Evolutionary conservation across 2,888 invertebrate species (phyloP).

Genomic region (Lycocerus yunnanus): DNA sequence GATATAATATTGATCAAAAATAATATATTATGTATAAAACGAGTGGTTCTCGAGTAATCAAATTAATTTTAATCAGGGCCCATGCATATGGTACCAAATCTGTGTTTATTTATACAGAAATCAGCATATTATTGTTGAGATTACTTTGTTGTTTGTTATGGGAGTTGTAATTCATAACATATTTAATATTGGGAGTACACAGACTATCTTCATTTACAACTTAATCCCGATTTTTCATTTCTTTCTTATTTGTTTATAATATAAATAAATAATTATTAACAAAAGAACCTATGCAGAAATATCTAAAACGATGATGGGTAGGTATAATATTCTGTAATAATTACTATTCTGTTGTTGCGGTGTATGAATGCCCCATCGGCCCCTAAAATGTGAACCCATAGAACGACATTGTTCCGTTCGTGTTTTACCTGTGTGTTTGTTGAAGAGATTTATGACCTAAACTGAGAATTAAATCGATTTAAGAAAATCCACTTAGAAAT

Average conservation of each 20-base stretch:
- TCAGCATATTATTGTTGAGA: background rate
- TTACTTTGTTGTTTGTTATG: background rate
- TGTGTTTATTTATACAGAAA: background rate
- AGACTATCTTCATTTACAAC: background rate
- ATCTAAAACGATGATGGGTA: background rate
- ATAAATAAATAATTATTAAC: background rate
- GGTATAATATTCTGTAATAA: background rate
- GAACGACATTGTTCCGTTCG: background rate
- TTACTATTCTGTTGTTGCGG: background rate
- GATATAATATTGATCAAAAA: background rate
- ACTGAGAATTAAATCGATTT: background rate
- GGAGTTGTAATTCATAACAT: background rate
- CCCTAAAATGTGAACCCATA: background rate
- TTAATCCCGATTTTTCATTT: background rate
- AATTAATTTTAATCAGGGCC: background rate
- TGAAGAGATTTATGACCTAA: background rate
- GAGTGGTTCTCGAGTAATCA: background rate
- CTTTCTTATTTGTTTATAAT: background rate
- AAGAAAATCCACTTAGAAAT: background rate
- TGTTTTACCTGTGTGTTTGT: background rate
- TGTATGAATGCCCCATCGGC: background rate
- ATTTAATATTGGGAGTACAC: background rate
- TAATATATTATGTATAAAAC: background rate
- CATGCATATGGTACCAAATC: conserved; percentile 1
- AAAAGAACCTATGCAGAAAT: background rate